Evolutionary conservation across 2,797 vertebrate genomes (phyloP), one percentile per base, ranked within the genome.

Genomic region (Limosa lapponica): DNA sequence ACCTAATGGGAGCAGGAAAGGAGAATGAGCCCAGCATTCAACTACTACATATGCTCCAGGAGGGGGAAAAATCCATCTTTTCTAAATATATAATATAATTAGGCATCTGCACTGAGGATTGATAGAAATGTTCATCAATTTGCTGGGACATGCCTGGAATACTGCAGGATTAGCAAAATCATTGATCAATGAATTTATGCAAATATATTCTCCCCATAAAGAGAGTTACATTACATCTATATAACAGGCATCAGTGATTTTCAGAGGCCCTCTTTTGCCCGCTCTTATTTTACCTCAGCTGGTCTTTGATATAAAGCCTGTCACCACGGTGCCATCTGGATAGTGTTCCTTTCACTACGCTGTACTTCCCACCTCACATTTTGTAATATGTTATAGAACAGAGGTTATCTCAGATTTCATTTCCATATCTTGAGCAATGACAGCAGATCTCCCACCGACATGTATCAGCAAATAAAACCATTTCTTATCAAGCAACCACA

Each of bases 281-380:
- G 13, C 49, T 89, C 82, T 92, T 93, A 73, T 49, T 96, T 93
- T 91, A 61, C 83, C 62, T 93, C 6, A 16, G 79, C 84, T 86
- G 70, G 66, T 71, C 82, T 81, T 82, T 96, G 93, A 96, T 70
- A 89, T 70, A 97, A 95, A 94, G 93, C 89, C 95, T 96, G 92
- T 97, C 96, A 97, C 95, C 64, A 39, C 11, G 22, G 90, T 97
- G 95, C 93, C 96, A 97, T 97, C 95, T 96, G 96, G 94, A 94
- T 17, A 91, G 74, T 87, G 90, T 72, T 93, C 80, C 88, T 92
- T 90, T 95, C 91, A n/a, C 95, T 82, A 19, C 6, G 67, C 82
- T 11, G 18, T 48, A 55, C 86, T 71, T 85, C 73, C 83, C 94
- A 15, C 88, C 84, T 83, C 70, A n/a, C 79, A 65, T 90, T 92